Percentiles rank a stretch among this genome's conserved stretches.
These are phyloP conservation scores for Nezara viridula DNA, from an alignment of 2,888 invertebrate genomes.

Conservation along the genomic window DNA sequence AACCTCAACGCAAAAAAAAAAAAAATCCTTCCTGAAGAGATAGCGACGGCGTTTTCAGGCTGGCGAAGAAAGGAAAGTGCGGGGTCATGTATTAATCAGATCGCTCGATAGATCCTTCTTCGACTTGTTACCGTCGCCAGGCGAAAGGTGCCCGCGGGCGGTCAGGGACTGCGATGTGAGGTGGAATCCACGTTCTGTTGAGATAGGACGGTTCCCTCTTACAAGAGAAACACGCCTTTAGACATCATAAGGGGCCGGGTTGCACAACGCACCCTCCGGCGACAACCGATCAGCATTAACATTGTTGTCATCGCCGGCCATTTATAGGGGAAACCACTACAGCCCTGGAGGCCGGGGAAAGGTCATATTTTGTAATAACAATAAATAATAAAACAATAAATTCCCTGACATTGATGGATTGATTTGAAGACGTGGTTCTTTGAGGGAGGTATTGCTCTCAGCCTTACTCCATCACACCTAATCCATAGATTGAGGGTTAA, in stretches of 20 bases:
- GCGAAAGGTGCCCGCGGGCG: conserved; percentile 54
- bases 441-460: not conserved
- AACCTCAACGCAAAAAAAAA: not conserved
- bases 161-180: conserved; percentile 57
- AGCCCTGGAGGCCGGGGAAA: not conserved
- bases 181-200: conserved; percentile 46
- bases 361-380: conserved; percentile 11
- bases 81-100: conserved; percentile 45
- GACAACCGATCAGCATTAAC: conserved; percentile 35
- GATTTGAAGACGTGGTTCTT: not conserved
- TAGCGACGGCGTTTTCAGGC: not conserved
- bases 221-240: conserved; percentile 39
- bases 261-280: not conserved
- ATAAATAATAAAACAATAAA: conserved; percentile 14
- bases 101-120: conserved; percentile 58
- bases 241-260: conserved; percentile 26
- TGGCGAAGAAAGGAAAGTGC: conserved; percentile 6
- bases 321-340: not conserved
- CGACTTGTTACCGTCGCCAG: conserved; percentile 54
- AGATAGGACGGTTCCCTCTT: conserved; percentile 27
- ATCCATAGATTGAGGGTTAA: no score
- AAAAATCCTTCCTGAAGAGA: no score
- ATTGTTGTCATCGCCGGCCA: conserved; percentile 23
- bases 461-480: no score
- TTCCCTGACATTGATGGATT: conserved; percentile 5